Conservation (phyloP, 2,797 vertebrate genomes). For the Sternarchorhynchus goeldii region DNA sequence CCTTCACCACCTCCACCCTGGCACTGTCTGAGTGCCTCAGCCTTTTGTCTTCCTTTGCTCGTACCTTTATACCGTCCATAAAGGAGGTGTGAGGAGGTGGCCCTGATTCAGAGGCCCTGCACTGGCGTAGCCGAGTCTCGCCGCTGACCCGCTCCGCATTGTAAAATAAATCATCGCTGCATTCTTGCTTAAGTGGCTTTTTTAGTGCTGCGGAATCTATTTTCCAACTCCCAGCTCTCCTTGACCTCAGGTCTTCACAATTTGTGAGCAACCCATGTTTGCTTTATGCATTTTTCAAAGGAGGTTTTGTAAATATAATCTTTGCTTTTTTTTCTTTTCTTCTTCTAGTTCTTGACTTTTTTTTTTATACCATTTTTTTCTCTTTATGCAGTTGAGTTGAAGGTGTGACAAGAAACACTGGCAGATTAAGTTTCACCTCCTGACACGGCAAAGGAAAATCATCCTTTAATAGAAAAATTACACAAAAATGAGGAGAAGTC, state of each 20-base stretch:
- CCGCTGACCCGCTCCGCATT: slow-evolving; percentile 72
- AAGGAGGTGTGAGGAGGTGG: slow-evolving; percentile 65
- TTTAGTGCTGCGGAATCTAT: slow-evolving; percentile 84
- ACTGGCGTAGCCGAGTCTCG: slow-evolving; percentile 71
- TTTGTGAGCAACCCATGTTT: slow-evolving; percentile 80
- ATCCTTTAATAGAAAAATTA: slow-evolving; percentile 54
- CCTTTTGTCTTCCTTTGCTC: slow-evolving; percentile 53
- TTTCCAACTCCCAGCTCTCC: slow-evolving; percentile 80
- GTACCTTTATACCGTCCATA: slow-evolving; percentile 51
- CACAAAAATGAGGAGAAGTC: slow-evolving; percentile 40
- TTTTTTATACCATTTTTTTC: slow-evolving; percentile 23
- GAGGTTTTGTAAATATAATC: slow-evolving; percentile 64
- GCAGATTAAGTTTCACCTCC: slow-evolving; percentile 34
- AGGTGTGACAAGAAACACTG: slow-evolving; percentile 43
- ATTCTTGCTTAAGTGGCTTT: slow-evolving; percentile 91
- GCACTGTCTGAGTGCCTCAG: slow-evolving; percentile 24
- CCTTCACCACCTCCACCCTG: slow-evolving; percentile 41
- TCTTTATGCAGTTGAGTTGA: slow-evolving; percentile 3
- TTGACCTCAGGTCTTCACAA: slow-evolving; percentile 85
- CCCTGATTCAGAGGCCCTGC: slow-evolving; percentile 78
- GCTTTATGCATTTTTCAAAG: slow-evolving; percentile 67
- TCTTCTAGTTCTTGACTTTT: slow-evolving; percentile 23
- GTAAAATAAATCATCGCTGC: slow-evolving; percentile 88
- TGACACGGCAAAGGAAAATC: slow-evolving; percentile 53
- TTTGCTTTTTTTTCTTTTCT: slow-evolving; percentile 34